Evolutionary conservation across 2,888 invertebrate genomes (phyloP).

Genomic region (Drosophila maculinotata): DNA sequence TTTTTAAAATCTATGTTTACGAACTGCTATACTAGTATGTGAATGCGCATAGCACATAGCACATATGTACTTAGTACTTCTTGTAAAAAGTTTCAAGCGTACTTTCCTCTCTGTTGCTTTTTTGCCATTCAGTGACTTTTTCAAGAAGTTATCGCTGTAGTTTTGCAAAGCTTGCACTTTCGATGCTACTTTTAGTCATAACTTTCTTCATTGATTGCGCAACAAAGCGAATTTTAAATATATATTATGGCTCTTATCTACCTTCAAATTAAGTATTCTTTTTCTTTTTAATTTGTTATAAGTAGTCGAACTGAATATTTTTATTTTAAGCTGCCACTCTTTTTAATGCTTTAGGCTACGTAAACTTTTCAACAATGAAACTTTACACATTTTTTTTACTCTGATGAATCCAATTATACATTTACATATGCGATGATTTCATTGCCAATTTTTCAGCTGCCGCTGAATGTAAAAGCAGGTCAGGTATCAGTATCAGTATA

Average conservation of each 20-base stretch:
- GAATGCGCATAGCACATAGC: conserved; percentile 11
- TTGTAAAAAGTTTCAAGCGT: conserved; percentile 41
- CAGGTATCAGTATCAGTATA: no score
- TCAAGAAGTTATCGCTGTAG: conserved; percentile 12
- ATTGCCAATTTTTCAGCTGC: no score
- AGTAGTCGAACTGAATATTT: no score
- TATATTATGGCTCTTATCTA: conserved; percentile 5
- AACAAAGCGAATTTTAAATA: conserved; percentile 32
- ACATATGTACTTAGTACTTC: conserved; percentile 30
- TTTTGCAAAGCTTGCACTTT: conserved; percentile 36
- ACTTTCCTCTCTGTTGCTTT: conserved; percentile 36
- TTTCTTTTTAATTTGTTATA: neutral
- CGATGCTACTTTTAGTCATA: conserved; percentile 29
- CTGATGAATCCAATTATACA: no score
- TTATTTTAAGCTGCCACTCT: no score
- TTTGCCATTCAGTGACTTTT: conserved; percentile 34
- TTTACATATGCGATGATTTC: no score
- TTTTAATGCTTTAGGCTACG: no score
- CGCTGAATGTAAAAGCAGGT: no score
- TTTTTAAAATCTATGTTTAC: conserved; percentile 27
- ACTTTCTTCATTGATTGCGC: conserved; percentile 34
- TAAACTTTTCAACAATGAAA: no score
- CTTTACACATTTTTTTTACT: no score
- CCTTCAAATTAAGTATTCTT: neutral
- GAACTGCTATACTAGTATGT: neutral